Percentiles rank a stretch among this genome's conserved stretches.
phyloP scores from a whole-genome alignment of 2,797 vertebrate genomes.

The Pteropus rufus region DNA sequence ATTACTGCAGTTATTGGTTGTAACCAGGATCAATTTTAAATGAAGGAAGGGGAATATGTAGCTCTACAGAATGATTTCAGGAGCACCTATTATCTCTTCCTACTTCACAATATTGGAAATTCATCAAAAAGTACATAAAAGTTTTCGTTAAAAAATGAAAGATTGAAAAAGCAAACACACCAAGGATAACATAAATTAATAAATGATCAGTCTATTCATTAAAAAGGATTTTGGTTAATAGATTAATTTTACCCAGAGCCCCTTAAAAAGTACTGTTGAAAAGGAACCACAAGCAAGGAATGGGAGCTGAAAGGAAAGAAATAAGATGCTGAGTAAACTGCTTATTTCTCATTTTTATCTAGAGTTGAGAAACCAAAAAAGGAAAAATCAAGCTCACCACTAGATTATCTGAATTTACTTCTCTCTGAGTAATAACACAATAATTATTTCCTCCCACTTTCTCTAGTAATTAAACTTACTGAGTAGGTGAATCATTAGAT shows the following conservation, averaged over 20 bases:
- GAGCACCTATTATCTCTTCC: not conserved
- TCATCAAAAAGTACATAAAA: not conserved
- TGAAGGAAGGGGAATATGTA: not conserved
- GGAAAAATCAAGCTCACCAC: not conserved
- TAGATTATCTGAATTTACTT: conserved; percentile 24
- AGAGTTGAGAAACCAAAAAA: conserved; percentile 26
- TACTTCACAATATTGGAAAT: conserved; percentile 34
- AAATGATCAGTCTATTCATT: conserved; percentile 4
- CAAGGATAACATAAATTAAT: not conserved
- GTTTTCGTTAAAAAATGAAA: conserved; percentile 23
- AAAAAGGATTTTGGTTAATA: not conserved
- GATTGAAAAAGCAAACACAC: not conserved
- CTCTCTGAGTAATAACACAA: not conserved
- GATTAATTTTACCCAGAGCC: not conserved
- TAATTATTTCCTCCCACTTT: not conserved
- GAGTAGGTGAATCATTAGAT: conserved; percentile 6
- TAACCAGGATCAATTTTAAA: conserved; percentile 12
- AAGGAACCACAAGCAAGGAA: not conserved
- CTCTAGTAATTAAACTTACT: conserved; percentile 42
- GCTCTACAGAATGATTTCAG: not conserved
- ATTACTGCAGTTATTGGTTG: not conserved
- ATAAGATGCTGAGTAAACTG: not conserved
- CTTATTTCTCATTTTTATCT: conserved; percentile 40
- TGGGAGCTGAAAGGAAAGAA: not conserved
- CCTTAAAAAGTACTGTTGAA: not conserved